Conservation (phyloP, 2,888 invertebrate species). For the Thelaira solivaga region DNA sequence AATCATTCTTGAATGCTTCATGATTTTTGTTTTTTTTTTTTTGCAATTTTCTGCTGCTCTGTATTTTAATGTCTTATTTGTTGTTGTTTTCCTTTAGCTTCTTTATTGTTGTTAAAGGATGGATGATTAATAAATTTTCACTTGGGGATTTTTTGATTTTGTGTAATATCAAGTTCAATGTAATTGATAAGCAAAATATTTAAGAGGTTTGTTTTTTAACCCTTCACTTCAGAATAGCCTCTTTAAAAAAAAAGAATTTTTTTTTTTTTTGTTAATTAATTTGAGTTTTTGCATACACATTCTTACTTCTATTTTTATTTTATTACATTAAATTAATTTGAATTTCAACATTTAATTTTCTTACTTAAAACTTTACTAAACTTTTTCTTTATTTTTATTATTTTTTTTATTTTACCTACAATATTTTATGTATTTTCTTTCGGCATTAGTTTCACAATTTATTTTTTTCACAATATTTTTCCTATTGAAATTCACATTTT, state of each 20-base stretch:
- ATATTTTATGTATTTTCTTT: slow-evolving; percentile 41
- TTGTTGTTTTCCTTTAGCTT: neutral
- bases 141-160: slow-evolving; percentile 33
- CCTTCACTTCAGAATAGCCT: neutral
- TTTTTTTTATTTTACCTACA: slow-evolving; percentile 26
- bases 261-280: neutral
- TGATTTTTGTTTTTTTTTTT: slow-evolving; percentile 6
- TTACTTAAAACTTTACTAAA: no score
- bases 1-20: slow-evolving; percentile 51
- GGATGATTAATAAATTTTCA: slow-evolving; percentile 56
- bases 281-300: neutral
- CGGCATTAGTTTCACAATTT: neutral
- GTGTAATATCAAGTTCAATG: slow-evolving; percentile 56
- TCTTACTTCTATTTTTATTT: slow-evolving; percentile 2
- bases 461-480: neutral
- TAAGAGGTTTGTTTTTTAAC: neutral
- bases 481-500: slow-evolving; percentile 34
- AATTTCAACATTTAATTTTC: no score
- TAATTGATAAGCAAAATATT: neutral
- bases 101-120: slow-evolving; percentile 22
- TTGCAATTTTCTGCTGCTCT: neutral
- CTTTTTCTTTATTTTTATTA: neutral
- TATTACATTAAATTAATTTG: no score
- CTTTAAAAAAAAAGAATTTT: neutral
- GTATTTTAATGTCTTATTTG: neutral